Percentiles rank a stretch among this genome's conserved stretches.
Conservation (phyloP, 2,888 invertebrate genomes). For the Diadegma fenestrale region DNA sequence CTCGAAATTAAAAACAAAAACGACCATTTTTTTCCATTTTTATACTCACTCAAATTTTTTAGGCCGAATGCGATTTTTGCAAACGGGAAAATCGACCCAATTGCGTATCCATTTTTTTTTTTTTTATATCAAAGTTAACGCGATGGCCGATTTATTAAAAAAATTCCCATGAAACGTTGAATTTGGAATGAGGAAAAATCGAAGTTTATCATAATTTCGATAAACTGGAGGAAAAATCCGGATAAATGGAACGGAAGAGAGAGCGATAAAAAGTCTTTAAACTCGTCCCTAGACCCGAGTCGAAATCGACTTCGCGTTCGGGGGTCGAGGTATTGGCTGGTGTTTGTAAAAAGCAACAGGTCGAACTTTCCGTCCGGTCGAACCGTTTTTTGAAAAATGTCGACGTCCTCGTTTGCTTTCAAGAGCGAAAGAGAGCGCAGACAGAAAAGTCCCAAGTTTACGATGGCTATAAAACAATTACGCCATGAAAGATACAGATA, state of each 20-base stretch:
- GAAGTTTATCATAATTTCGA: neutral
- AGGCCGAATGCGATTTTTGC: neutral
- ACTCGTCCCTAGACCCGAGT: too few relatives aligned
- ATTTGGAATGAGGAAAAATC: neutral
- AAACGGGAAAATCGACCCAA: neutral
- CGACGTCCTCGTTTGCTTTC: slow-evolving; percentile 1
- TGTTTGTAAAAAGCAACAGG: slow-evolving; percentile 23
- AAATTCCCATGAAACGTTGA: neutral
- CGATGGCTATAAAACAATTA: slow-evolving; percentile 77
- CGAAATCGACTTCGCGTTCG: too few relatives aligned
- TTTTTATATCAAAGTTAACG: neutral
- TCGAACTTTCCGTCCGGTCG: slow-evolving; percentile 23
- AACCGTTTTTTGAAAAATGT: slow-evolving; percentile 46
- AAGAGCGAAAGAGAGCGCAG: neutral
- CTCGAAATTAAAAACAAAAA: neutral
- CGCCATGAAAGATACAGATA: slow-evolving; percentile 22
- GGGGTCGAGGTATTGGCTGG: slow-evolving; percentile 26
- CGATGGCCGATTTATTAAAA: neutral
- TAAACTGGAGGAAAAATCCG: neutral
- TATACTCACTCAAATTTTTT: neutral
- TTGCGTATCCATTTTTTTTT: neutral
- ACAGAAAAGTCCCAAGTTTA: slow-evolving; percentile 68
- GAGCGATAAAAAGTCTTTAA: neutral
- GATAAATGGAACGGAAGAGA: neutral
- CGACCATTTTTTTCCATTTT: neutral